These are phyloP conservation scores for Drosophila pectinifera DNA, from an alignment of 1,140 invertebrate species.

Conservation along the genomic window DNA sequence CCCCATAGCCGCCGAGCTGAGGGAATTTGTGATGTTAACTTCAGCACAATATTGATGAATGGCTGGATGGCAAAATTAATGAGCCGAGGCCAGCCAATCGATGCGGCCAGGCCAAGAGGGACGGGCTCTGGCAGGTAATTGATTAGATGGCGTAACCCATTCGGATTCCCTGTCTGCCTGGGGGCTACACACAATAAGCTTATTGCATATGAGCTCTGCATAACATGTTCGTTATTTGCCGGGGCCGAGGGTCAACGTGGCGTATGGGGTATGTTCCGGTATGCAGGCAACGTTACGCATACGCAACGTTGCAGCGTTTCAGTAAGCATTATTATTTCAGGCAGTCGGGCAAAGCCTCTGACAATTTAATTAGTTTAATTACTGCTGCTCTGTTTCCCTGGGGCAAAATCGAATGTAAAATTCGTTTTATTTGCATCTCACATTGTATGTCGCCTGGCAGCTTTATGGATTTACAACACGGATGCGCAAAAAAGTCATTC, in stretches of 20 bases:
- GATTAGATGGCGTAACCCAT: conserved; percentile 60
- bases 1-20: not conserved
- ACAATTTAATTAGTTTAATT: conserved; percentile 55
- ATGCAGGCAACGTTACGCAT: conserved; percentile 25
- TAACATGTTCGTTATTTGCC: conserved; percentile 10
- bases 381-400: conserved; percentile 6
- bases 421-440: conserved; percentile 11
- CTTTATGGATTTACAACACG: not conserved
- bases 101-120: conserved; percentile 13
- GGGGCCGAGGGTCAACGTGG: conserved; percentile 13
- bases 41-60: conserved; percentile 65
- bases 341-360: conserved; percentile 13
- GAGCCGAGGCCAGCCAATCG: conserved; percentile 52
- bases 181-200: conserved; percentile 8
- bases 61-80: conserved; percentile 57
- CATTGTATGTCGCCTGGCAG: conserved; percentile 7
- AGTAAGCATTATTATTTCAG: conserved; percentile 23
- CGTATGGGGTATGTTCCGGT: conserved; percentile 15
- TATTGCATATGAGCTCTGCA: conserved; percentile 22
- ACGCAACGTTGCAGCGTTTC: conserved; percentile 39
- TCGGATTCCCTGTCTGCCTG: conserved; percentile 8
- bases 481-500: conserved; percentile 19
- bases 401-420: conserved; percentile 16
- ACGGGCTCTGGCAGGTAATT: conserved; percentile 36
- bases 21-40: conserved; percentile 47